These are phyloP conservation scores for Acestrorhynchus altus DNA, from an alignment of 2,797 vertebrate species.

Conservation along the genomic window DNA sequence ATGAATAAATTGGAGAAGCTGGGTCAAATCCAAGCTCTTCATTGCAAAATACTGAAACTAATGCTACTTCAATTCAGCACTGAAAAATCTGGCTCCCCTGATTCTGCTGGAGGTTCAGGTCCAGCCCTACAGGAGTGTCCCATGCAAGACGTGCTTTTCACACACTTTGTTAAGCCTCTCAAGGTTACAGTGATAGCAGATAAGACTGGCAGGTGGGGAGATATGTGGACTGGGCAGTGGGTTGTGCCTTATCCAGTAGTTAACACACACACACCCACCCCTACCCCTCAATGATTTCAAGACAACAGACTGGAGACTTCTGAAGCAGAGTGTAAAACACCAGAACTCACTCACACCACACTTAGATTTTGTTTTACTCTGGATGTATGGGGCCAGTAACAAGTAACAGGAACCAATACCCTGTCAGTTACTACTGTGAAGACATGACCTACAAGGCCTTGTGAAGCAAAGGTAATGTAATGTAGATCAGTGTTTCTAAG, in stretches of 20 bases:
- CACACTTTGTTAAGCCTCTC: conserved; percentile 7
- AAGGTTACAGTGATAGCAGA: conserved; percentile 35
- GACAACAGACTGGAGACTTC: no score
- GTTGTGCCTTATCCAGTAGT: conserved; percentile 6
- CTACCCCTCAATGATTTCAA: no score
- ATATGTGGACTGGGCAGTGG: neutral
- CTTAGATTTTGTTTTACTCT: no score
- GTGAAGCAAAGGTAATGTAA: no score
- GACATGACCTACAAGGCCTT: no score
- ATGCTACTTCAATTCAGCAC: neutral
- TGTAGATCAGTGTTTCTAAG: no score
- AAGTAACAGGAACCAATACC: no score
- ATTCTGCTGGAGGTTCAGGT: conserved; percentile 11
- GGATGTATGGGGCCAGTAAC: no score
- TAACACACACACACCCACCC: conserved; percentile 5
- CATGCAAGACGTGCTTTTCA: neutral
- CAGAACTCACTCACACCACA: neutral
- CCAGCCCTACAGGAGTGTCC: neutral
- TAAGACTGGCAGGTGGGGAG: neutral
- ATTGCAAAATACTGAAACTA: no score
- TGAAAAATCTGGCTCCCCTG: neutral
- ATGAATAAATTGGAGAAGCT: no score
- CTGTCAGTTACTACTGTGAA: no score
- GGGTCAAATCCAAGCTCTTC: no score
- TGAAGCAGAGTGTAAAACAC: neutral